Conservation (phyloP, 1,140 invertebrate genomes). For the Mya arenaria region DNA sequence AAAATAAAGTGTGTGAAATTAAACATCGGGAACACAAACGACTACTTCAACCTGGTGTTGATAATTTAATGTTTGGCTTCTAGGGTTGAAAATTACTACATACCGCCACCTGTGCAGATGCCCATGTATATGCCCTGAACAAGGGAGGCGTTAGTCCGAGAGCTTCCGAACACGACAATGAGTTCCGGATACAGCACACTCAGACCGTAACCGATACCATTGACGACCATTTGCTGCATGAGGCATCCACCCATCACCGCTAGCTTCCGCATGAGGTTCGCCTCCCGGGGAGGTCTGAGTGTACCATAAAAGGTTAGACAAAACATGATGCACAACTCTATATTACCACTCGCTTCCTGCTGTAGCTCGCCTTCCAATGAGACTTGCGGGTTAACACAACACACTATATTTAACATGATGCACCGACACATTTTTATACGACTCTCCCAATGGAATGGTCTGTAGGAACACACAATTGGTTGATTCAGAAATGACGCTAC, state of each 20-base stretch:
- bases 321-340: too few species aligned
- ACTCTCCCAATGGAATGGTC: too few species aligned
- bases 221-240: background rate
- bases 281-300: background rate
- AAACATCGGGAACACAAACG: background rate
- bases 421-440: too few species aligned
- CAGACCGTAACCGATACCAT: conserved; percentile 20
- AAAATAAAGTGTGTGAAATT: background rate
- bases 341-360: too few species aligned
- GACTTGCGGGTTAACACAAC: too few species aligned
- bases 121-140: conserved; percentile 17
- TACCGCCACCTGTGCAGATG: background rate
- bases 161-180: conserved; percentile 1
- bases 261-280: background rate
- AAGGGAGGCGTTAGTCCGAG: background rate
- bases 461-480: too few species aligned
- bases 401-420: too few species aligned
- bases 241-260: background rate
- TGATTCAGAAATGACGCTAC: too few species aligned
- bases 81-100: background rate
- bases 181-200: conserved; percentile 29
- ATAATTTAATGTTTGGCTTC: background rate
- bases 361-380: too few species aligned
- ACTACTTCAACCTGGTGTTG: background rate
- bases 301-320: too few species aligned